Conservation (phyloP, 2,888 invertebrate species). For the Trimorus sp. region DNA sequence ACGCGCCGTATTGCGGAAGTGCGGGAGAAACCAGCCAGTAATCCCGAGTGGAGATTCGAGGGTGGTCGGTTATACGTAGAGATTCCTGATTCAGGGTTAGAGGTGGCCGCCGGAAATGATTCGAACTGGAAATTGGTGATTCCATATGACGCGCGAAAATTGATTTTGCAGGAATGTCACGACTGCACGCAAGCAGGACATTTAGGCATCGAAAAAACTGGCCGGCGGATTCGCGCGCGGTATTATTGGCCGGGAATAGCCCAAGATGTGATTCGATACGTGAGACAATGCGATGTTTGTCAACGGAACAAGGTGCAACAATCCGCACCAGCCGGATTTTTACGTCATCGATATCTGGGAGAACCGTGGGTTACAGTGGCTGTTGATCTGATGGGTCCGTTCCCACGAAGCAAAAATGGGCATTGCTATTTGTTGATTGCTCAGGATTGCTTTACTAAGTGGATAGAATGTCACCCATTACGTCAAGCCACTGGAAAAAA, state of each 20-base stretch:
- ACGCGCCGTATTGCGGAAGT: no score
- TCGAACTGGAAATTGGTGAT: neutral
- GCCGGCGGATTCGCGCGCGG: neutral
- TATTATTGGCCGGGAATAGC: neutral
- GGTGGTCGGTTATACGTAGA: neutral
- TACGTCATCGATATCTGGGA: neutral
- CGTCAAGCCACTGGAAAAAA: no score
- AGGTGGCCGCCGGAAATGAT: neutral
- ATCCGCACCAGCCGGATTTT: neutral
- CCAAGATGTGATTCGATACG: neutral
- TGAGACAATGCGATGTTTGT: neutral
- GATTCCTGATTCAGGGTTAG: neutral
- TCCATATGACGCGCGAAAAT: neutral
- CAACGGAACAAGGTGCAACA: neutral
- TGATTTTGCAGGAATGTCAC: neutral
- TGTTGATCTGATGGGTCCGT: no score
- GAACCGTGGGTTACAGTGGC: no score
- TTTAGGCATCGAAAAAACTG: neutral
- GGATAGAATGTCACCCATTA: no score
- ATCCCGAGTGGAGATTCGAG: neutral
- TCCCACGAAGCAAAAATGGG: no score
- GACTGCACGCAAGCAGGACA: neutral
- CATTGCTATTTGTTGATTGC: no score
- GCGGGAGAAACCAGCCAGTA: neutral
- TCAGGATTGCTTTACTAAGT: no score